These are phyloP conservation scores for Musca vetustissima DNA, from an alignment of 1,140 invertebrate species.

Conservation along the genomic window DNA sequence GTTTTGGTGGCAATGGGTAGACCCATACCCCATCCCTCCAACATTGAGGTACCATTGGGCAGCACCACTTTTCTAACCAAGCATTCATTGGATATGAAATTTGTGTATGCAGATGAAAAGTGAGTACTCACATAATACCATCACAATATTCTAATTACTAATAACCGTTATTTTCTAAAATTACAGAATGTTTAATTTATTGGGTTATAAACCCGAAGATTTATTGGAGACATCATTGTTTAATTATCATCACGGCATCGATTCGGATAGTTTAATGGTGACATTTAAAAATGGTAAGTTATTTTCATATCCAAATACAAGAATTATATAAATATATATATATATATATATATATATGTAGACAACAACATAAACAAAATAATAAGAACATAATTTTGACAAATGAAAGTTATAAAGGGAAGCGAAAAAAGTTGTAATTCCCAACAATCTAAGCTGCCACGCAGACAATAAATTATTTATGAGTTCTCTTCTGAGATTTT, in stretches of 20 bases:
- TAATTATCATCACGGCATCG: slow-evolving; percentile 87
- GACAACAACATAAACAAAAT: no score
- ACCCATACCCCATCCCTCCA: slow-evolving; percentile 89
- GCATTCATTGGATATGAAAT: slow-evolving; percentile 91
- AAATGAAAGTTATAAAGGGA: neutral
- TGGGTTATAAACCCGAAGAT: slow-evolving; percentile 81
- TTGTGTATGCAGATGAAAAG: slow-evolving; percentile 92
- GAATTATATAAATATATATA: no score
- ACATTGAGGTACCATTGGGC: slow-evolving; percentile 87
- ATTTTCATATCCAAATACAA: no score
- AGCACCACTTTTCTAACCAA: slow-evolving; percentile 87
- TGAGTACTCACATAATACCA: slow-evolving; percentile 59
- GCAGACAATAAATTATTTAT: slow-evolving; percentile 12
- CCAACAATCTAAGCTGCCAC: neutral
- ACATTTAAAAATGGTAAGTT: slow-evolving; percentile 90
- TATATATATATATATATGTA: no score
- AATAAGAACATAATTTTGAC: no score
- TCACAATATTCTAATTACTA: no score
- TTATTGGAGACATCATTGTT: slow-evolving; percentile 84
- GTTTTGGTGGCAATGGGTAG: slow-evolving; percentile 76
- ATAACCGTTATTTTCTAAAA: slow-evolving; percentile 12
- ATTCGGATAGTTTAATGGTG: slow-evolving; percentile 62
- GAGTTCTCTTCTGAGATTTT: neutral
- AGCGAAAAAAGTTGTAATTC: neutral
- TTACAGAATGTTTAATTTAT: slow-evolving; percentile 77